Conservation (phyloP, 2,113 vertebrate species). For the Crotalus viridis region DNA sequence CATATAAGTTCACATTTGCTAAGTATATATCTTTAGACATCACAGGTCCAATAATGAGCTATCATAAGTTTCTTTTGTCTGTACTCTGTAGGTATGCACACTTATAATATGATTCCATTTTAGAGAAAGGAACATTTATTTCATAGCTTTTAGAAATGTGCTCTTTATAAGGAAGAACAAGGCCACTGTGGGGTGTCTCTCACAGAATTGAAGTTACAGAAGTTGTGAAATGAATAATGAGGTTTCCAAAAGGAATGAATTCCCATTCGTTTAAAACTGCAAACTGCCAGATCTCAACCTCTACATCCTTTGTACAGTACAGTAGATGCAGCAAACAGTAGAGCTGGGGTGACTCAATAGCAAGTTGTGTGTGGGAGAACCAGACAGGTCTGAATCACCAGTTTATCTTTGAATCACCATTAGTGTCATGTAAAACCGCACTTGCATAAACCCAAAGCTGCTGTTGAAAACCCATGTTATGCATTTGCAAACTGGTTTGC, state of each 20-base stretch:
- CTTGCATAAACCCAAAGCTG: neutral
- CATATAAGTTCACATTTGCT: neutral
- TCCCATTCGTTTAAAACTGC: slow-evolving; percentile 22
- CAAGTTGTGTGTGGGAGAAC: slow-evolving; percentile 56
- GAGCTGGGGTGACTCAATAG: slow-evolving; percentile 48
- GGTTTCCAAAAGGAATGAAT: slow-evolving; percentile 18
- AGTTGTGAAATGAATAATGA: neutral
- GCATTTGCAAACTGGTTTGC: slow-evolving; percentile 21
- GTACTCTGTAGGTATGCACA: neutral
- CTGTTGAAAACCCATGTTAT: slow-evolving; percentile 3
- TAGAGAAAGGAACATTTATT: neutral
- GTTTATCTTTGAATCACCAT: slow-evolving; percentile 38
- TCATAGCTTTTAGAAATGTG: slow-evolving; percentile 4
- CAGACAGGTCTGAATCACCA: slow-evolving; percentile 61
- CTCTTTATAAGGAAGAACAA: slow-evolving; percentile 2
- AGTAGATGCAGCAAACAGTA: neutral
- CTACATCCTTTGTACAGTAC: slow-evolving; percentile 24
- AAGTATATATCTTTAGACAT: neutral
- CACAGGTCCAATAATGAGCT: neutral
- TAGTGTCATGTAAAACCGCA: slow-evolving; percentile 44
- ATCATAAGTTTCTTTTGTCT: neutral
- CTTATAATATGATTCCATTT: neutral
- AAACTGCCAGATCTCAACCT: slow-evolving; percentile 20
- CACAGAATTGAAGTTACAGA: slow-evolving; percentile 24
- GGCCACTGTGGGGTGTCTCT: slow-evolving; percentile 18